A percentile compares a stretch with the other conserved stretches of the same genome.
Evolutionary conservation across 2,113 vertebrate genomes (phyloP).

Genomic region (Zootoca vivipara): DNA sequence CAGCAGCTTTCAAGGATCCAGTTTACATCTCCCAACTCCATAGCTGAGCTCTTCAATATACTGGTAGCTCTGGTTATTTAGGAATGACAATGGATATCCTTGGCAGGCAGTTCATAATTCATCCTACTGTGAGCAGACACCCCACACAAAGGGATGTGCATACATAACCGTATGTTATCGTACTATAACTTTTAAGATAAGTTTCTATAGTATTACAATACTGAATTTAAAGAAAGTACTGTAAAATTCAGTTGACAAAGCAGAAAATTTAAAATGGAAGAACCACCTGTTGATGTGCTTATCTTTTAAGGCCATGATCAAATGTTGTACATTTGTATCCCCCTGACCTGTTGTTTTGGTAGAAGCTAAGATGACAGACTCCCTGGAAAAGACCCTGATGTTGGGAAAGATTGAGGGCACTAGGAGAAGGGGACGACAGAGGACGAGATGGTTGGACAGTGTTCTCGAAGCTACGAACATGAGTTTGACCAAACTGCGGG

Average conservation of each 20-base stretch:
- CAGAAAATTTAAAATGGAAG: not conserved
- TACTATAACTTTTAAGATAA: not conserved
- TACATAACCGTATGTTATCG: not conserved
- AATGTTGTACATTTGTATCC: not conserved
- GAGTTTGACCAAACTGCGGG: no score
- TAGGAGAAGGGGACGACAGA: no score
- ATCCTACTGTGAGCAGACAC: not conserved
- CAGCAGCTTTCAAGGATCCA: no score
- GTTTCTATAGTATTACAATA: not conserved
- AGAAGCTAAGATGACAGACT: not conserved
- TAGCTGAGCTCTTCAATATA: not conserved
- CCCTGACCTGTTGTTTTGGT: rapidly evolving
- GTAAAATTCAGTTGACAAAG: not conserved
- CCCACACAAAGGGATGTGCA: not conserved
- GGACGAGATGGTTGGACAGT: no score
- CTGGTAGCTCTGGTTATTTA: not conserved
- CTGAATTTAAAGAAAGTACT: not conserved
- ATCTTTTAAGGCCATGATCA: not conserved
- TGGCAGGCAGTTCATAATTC: not conserved
- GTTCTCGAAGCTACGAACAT: no score
- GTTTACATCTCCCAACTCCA: no score
- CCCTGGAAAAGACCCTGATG: no score
- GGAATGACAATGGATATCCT: not conserved
- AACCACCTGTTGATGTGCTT: not conserved
- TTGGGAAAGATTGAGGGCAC: no score